Conservation (phyloP, 2,888 invertebrate species). For the Ochropacha duplaris region DNA sequence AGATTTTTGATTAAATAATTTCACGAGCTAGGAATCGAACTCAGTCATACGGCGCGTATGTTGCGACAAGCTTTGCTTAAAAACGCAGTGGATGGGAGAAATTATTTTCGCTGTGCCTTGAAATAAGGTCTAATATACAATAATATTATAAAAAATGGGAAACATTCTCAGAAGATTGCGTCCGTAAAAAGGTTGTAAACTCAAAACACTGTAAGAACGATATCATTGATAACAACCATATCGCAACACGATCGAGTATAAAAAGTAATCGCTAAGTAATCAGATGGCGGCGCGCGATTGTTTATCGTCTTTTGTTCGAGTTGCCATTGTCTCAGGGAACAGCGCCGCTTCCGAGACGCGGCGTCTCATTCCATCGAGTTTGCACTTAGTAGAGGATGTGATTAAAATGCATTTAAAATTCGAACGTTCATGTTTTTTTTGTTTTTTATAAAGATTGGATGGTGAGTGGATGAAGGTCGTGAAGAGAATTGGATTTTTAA, state of each 20-base stretch:
- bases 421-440: neutral
- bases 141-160: too few relatives aligned
- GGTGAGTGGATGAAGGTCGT: neutral
- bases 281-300: conserved; percentile 7
- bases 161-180: too few relatives aligned
- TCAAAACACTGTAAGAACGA: neutral
- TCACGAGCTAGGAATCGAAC: too few relatives aligned
- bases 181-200: neutral
- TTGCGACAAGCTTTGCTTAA: too few relatives aligned
- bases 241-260: neutral
- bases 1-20: too few relatives aligned
- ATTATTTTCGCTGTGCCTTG: too few relatives aligned
- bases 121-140: too few relatives aligned
- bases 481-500: neutral
- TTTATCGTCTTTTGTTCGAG: conserved; percentile 13
- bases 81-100: too few relatives aligned
- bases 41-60: too few relatives aligned
- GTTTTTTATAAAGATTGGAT: neutral
- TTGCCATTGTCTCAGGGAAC: conserved; percentile 10
- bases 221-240: neutral
- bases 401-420: conserved; percentile 6
- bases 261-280: conserved; percentile 12
- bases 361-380: neutral
- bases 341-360: neutral
- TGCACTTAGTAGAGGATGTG: conserved; percentile 5